Evolutionary conservation across 2,797 vertebrate genomes (phyloP).

Genomic region (Hoplostethus atlanticus): DNA sequence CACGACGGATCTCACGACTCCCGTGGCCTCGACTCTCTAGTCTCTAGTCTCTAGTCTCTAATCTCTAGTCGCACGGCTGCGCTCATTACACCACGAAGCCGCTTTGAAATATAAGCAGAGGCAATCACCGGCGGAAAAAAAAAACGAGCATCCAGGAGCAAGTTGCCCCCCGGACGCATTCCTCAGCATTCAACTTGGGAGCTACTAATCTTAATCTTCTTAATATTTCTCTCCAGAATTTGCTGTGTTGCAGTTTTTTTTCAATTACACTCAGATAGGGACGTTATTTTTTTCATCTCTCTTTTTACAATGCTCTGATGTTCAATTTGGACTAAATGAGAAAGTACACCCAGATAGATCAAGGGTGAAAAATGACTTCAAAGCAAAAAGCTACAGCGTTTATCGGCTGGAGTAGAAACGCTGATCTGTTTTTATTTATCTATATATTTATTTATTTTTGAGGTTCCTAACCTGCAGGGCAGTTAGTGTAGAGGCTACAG

Average conservation of each 20-base stretch:
- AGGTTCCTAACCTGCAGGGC: constrained; percentile 4
- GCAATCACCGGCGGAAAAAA: constrained; percentile 41
- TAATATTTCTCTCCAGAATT: constrained; percentile 11
- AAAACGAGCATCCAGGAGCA: constrained; percentile 31
- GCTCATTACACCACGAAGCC: constrained; percentile 33
- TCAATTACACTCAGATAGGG: constrained; percentile 32
- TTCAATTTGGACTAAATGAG: constrained; percentile 30
- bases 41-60: no score
- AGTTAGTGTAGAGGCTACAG: constrained; percentile 17
- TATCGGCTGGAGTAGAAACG: not conserved
- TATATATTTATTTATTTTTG: not conserved
- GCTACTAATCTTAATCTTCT: constrained; percentile 30
- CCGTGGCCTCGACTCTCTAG: no score
- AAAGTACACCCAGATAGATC: constrained; percentile 26
- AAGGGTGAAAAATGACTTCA: constrained; percentile 23
- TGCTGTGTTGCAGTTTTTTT: constrained; percentile 34
- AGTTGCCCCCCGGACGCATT: constrained; percentile 31
- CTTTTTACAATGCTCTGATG: constrained; percentile 30
- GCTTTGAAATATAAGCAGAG: constrained; percentile 34
- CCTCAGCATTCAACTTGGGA: constrained; percentile 10
- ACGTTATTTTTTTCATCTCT: constrained; percentile 16
- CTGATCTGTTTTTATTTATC: constrained; percentile 14
- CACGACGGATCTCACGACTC: constrained; percentile 49
- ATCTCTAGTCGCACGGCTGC: not conserved
- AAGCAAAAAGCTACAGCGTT: constrained; percentile 6